Percentiles rank a stretch among this genome's conserved stretches.
phyloP scores from a whole-genome alignment of 2,113 vertebrate species.

The Tragelaphus imberbis region DNA sequence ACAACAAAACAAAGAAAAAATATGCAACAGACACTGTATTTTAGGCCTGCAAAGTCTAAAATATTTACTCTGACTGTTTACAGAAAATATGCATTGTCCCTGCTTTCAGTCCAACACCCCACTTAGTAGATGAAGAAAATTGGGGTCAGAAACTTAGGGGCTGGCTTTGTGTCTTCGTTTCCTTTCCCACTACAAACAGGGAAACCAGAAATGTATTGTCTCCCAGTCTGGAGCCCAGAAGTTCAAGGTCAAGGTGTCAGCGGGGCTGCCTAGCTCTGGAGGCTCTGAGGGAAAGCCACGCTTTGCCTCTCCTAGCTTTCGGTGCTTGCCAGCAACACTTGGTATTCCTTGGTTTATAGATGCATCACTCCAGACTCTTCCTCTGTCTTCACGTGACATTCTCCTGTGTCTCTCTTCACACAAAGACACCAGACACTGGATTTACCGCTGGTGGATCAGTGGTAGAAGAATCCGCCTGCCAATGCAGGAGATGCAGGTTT shows the following conservation, averaged over 20 bases:
- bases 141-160: neutral
- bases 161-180: neutral
- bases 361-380: neutral
- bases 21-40: rapidly evolving
- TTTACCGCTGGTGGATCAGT: neutral
- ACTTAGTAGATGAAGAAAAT: neutral
- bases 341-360: neutral
- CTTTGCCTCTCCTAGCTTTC: neutral
- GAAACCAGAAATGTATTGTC: neutral
- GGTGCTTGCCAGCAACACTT: neutral
- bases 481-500: neutral
- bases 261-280: too few species aligned
- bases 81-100: rapidly evolving
- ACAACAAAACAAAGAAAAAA: neutral
- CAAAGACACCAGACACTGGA: neutral
- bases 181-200: neutral
- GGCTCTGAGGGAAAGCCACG: rapidly evolving
- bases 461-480: neutral
- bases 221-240: neutral
- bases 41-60: neutral
- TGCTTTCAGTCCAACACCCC: neutral
- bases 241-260: neutral
- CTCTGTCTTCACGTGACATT: rapidly evolving
- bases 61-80: neutral
- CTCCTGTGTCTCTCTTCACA: neutral